Evolutionary conservation across 2,888 invertebrate genomes (phyloP).

Genomic region (Furcula furcula): DNA sequence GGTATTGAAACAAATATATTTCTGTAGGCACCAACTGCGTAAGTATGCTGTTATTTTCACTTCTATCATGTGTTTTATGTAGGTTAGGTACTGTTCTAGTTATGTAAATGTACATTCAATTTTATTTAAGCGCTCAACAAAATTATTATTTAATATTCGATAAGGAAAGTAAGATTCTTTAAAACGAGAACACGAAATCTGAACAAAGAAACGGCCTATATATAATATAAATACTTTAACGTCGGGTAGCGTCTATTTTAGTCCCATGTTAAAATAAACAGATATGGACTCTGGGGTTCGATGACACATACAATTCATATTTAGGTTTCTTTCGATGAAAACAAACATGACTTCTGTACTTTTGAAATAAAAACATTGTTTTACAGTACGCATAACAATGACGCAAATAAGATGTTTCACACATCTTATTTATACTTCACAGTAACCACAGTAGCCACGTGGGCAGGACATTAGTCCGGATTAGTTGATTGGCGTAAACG

Average conservation of each 20-base stretch:
- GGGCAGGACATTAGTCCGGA: constrained; percentile 20
- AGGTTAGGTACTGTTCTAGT: background rate
- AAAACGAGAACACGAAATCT: constrained; percentile 3
- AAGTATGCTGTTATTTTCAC: background rate
- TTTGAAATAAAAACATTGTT: too few relatives aligned
- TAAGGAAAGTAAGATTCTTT: background rate
- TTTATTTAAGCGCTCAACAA: background rate
- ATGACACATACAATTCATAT: background rate
- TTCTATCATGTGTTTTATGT: background rate
- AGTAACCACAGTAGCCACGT: constrained; percentile 5
- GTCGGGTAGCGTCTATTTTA: constrained; percentile 21
- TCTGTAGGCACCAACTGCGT: too few relatives aligned
- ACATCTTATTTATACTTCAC: too few relatives aligned
- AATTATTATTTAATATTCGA: background rate
- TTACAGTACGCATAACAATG: too few relatives aligned
- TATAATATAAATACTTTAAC: too few relatives aligned
- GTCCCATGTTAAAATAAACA: constrained; percentile 13
- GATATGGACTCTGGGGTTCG: background rate
- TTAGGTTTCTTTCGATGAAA: constrained; percentile 1
- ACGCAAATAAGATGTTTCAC: too few relatives aligned
- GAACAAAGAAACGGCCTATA: constrained; percentile 9
- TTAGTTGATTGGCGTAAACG: constrained; percentile 46
- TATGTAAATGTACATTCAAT: too few relatives aligned
- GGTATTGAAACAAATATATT: too few relatives aligned
- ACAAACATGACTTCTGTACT: background rate